A percentile compares a stretch with the other conserved stretches of the same genome.
These are phyloP conservation scores for Triplophysa tibetana DNA, from an alignment of 2,113 vertebrate genomes.

Conservation along the genomic window DNA sequence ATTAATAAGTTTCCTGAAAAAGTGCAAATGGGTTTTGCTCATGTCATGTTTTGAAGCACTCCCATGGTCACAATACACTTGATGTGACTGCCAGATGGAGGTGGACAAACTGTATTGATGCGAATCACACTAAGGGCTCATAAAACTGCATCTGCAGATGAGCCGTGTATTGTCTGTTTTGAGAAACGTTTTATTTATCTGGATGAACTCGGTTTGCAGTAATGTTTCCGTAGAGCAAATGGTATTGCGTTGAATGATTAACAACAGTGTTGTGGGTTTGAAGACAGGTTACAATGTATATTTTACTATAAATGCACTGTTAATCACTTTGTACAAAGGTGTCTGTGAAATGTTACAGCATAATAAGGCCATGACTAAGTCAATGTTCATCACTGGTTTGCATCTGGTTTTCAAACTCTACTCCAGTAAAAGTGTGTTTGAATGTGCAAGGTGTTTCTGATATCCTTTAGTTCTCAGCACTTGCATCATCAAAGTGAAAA, in stretches of 20 bases:
- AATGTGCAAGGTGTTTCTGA: background rate
- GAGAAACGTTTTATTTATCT: too few relatives aligned
- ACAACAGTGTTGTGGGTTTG: too few relatives aligned
- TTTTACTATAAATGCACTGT: too few relatives aligned
- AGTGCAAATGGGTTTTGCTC: constrained; percentile 38
- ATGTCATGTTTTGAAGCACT: constrained; percentile 33
- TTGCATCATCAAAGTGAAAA: background rate
- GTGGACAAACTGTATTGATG: background rate
- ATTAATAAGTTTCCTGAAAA: background rate
- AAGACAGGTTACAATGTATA: too few relatives aligned
- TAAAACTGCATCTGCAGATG: constrained; percentile 12
- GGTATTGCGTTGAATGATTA: too few relatives aligned
- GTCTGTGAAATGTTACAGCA: too few relatives aligned
- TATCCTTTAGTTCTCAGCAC: background rate
- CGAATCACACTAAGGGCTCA: constrained; percentile 21
- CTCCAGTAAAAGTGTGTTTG: constrained; percentile 26
- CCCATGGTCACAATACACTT: constrained; percentile 29
- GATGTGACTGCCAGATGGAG: constrained; percentile 22
- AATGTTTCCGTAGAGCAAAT: too few relatives aligned
- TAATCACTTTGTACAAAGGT: too few relatives aligned
- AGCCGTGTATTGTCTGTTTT: background rate
- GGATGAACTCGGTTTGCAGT: too few relatives aligned
- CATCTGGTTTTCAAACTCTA: background rate
- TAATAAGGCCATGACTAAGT: too few relatives aligned
- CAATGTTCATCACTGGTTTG: too few relatives aligned